Conservation (phyloP, 2,888 invertebrate genomes). For the Luffia ferchaultella region DNA sequence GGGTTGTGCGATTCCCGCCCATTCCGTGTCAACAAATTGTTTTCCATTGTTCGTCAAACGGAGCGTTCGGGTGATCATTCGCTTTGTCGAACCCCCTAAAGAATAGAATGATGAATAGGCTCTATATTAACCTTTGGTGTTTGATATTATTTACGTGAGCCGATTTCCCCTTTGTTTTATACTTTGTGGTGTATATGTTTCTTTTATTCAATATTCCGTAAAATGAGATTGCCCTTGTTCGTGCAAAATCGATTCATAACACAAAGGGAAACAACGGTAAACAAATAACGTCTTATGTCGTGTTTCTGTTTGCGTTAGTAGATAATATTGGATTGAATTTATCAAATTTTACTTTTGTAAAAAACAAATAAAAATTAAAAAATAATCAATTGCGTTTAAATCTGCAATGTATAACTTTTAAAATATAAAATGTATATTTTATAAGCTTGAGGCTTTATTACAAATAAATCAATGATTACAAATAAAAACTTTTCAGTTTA, state of each 20-base stretch:
- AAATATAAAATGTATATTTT: no score
- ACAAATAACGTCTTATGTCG: neutral
- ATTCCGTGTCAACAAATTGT: neutral
- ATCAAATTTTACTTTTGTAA: no score
- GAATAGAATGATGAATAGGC: neutral
- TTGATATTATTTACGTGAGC: neutral
- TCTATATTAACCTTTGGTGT: neutral
- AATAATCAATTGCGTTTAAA: no score
- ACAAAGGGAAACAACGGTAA: neutral
- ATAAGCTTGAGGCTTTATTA: no score
- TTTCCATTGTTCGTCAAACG: neutral
- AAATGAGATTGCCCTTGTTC: neutral
- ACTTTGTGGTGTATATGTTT: no score
- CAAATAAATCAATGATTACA: no score
- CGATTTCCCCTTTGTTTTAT: no score
- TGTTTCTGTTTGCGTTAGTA: neutral
- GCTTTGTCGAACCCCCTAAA: neutral
- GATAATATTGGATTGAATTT: no score
- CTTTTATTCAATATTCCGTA: no score
- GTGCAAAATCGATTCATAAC: neutral
- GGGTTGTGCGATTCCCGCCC: neutral
- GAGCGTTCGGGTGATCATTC: neutral
- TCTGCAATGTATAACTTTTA: no score
- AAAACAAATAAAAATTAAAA: no score
- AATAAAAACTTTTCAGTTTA: no score